These are phyloP conservation scores for Branchellion lobata DNA, from an alignment of 2,888 invertebrate species.

Conservation along the genomic window DNA sequence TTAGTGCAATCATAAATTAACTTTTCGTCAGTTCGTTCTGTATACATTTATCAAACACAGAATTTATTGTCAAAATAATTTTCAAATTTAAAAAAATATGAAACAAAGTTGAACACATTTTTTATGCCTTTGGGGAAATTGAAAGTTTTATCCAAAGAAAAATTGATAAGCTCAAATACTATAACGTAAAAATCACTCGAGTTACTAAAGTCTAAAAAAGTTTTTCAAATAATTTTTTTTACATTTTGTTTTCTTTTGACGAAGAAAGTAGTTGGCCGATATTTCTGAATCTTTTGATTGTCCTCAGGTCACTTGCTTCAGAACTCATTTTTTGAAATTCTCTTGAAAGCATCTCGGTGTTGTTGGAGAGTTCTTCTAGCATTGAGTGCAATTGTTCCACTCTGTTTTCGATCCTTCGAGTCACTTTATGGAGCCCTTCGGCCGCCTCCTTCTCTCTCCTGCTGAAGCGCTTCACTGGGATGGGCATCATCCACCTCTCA, in stretches of 20 bases:
- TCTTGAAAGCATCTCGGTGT: slow-evolving; percentile 21
- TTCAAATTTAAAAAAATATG: too few relatives aligned
- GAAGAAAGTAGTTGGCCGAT: neutral
- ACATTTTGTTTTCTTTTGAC: neutral
- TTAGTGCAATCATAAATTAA: too few relatives aligned
- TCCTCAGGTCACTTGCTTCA: neutral
- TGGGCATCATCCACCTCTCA: slow-evolving; percentile 45
- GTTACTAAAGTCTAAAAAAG: too few relatives aligned
- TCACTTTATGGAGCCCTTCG: slow-evolving; percentile 32
- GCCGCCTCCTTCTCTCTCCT: neutral
- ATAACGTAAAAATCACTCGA: too few relatives aligned
- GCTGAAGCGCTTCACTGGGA: neutral
- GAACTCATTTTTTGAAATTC: neutral
- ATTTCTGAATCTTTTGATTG: neutral
- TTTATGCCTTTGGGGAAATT: too few relatives aligned
- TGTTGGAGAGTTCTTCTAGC: slow-evolving; percentile 35
- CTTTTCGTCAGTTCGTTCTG: too few relatives aligned
- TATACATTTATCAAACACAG: too few relatives aligned
- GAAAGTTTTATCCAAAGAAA: too few relatives aligned
- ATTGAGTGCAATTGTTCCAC: slow-evolving; percentile 39
- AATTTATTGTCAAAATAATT: too few relatives aligned
- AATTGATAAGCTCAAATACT: too few relatives aligned
- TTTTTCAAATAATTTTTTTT: too few relatives aligned
- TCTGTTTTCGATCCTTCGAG: slow-evolving; percentile 42
- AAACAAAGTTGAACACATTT: too few relatives aligned